phyloP scores from a whole-genome alignment of 2,888 invertebrate species.

The Carabus problematicus region DNA sequence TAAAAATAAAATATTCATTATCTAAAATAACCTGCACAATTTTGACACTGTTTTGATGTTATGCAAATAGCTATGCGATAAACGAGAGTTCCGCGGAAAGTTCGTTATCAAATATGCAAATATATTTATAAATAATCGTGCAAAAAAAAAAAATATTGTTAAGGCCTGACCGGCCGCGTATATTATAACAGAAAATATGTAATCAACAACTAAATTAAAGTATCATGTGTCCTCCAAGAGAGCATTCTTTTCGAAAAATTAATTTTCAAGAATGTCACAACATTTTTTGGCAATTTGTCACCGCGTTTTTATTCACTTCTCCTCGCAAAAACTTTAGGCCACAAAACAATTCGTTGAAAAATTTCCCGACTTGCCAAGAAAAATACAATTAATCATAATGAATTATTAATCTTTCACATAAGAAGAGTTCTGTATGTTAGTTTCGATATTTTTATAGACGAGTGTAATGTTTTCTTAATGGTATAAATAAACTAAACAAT shows the following conservation, averaged over 20 bases:
- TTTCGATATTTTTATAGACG: constrained; percentile 29
- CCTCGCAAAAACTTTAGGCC: constrained; percentile 37
- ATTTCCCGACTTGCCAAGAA: constrained; percentile 36
- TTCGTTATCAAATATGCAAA: no score
- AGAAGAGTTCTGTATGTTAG: constrained; percentile 32
- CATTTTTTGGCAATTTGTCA: constrained; percentile 42
- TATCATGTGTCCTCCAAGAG: neutral
- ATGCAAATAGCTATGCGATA: no score
- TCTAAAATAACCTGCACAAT: no score
- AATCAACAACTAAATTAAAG: no score
- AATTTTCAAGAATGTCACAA: constrained; percentile 39
- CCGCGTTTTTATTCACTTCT: constrained; percentile 23
- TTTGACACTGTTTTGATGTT: no score
- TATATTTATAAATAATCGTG: no score
- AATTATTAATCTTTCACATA: constrained; percentile 33
- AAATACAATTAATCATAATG: constrained; percentile 42
- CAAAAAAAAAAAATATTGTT: no score
- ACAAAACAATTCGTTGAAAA: constrained; percentile 39
- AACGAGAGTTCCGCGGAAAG: no score
- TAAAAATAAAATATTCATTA: no score
- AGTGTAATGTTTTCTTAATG: constrained; percentile 36
- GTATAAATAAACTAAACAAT: constrained; percentile 11
- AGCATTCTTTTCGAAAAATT: constrained; percentile 36
- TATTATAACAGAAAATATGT: no score
- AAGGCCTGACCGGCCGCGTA: no score